Base-by-base conservation (phyloP, 2,888 invertebrate genomes). In the Amphiduros pacificus region DNA sequence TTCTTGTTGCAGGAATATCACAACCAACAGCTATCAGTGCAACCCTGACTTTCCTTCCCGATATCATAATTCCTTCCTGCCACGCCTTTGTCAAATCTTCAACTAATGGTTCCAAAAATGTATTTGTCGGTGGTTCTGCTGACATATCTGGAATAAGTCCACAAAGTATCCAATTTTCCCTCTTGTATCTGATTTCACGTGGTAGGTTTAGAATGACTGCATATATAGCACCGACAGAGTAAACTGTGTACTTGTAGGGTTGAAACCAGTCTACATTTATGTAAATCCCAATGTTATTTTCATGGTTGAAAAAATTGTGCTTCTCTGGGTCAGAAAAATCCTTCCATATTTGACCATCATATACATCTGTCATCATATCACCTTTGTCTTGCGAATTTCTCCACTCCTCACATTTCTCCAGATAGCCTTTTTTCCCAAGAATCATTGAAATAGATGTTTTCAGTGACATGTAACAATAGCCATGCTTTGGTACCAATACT, bases 201-300 rank as follows among this genome's bases (percentile, higher is more conserved):
- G 50, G 50, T 27, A 50, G 50, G n/a, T 50, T 50, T 11, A 50
- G 50, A n/a, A 50, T 11, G 27, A 24, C 50, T 11, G 27, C 6
- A 24, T 50, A 24, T 14, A 50, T 50, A 11, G 50, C 50, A 22
- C 14, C 50, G 5, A 50, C 24, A 11, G 50, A 50, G n/a, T 50
- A 50, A 24, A 27, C 27, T 3, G 27, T n/a, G 27, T 50, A n/a
- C 27, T 50, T 50, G n/a, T 22, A 50, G 24, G 50, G 50, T 26
- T 50, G 50, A n/a, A 50, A 50, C 50, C 50, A 50, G n/a, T 50
- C 50, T 6, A 50, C 50, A 50, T 50, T 50, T n/a, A 50, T 14
- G 27, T 27, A 27, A 14, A 41, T 4, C n/a, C 41, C 41, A 9
- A 20, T 20, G 22, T 41, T 41, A 22, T 41, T 41, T 41, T 6